Evolutionary conservation across 2,888 invertebrate genomes (phyloP).

Genomic region (Hirtodrosophila alboralis): DNA sequence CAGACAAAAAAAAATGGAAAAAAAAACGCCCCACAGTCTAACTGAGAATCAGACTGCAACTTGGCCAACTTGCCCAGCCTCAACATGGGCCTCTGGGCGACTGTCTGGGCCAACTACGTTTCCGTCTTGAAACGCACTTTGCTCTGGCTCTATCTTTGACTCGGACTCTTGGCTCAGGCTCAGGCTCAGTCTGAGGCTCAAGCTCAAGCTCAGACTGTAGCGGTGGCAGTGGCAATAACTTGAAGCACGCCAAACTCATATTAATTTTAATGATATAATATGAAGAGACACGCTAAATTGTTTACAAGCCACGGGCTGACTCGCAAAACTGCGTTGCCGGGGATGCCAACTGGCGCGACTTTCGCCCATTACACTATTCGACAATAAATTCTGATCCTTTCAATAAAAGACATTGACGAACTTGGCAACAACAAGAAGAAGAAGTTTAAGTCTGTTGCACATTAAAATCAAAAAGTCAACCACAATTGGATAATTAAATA

Average conservation of each 20-base stretch:
- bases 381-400: no score
- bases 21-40: constrained; percentile 1
- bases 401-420: no score
- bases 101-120: constrained; percentile 23
- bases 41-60: constrained; percentile 9
- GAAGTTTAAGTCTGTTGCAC: no score
- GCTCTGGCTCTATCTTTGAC: no score
- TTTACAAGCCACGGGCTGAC: constrained; percentile 67
- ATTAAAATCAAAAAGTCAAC: no score
- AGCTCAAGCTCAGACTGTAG: not conserved
- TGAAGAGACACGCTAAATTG: constrained; percentile 76
- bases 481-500: no score
- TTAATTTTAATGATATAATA: constrained; percentile 80
- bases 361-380: constrained; percentile 10
- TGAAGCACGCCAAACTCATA: constrained; percentile 72
- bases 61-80: constrained; percentile 17
- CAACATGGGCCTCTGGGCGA: constrained; percentile 25
- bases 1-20: no score
- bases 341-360: constrained; percentile 27
- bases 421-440: no score
- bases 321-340: constrained; percentile 49
- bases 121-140: constrained; percentile 42
- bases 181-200: no score
- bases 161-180: no score
- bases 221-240: constrained; percentile 53